Conservation (phyloP, 2,113 vertebrate species). For the Macaca mulatta region DNA sequence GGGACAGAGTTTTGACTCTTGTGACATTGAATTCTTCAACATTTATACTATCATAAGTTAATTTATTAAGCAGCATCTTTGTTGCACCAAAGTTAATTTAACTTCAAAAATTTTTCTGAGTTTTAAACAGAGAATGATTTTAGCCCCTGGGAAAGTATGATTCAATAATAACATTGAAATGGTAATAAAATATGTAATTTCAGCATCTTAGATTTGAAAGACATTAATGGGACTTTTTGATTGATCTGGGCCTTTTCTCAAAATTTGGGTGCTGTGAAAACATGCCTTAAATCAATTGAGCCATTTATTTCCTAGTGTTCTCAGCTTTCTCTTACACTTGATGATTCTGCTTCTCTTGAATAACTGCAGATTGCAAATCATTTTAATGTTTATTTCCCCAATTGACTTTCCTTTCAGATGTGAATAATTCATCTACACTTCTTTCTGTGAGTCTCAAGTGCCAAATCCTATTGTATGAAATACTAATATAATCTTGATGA, state of each 20-base stretch:
- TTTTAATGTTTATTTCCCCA: constrained; percentile 79
- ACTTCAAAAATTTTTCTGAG: constrained; percentile 38
- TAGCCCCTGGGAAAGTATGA: constrained; percentile 58
- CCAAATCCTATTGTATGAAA: constrained; percentile 72
- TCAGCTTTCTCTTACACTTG: constrained; percentile 56
- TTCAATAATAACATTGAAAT: constrained; percentile 58
- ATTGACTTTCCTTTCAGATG: constrained; percentile 76
- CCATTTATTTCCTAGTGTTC: constrained; percentile 73
- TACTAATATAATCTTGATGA: constrained; percentile 68
- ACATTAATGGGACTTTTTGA: constrained; percentile 64
- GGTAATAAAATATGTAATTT: constrained; percentile 70
- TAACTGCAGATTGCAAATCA: constrained; percentile 79
- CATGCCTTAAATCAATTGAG: constrained; percentile 73
- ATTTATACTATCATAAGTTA: constrained; percentile 25
- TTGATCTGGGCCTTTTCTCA: constrained; percentile 63
- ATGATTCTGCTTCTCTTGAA: constrained; percentile 73
- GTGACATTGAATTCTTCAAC: background rate
- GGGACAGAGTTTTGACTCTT: background rate
- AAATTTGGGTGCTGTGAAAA: constrained; percentile 71
- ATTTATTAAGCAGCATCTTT: constrained; percentile 43
- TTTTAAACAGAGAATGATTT: constrained; percentile 55
- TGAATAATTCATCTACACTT: constrained; percentile 77
- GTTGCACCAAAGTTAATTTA: constrained; percentile 49
- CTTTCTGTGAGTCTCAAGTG: constrained; percentile 57
- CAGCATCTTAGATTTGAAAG: constrained; percentile 53